Percentiles rank a stretch among this genome's conserved stretches.
Conservation (phyloP, 1,140 invertebrate genomes). For the Polypedilum vanderplanki region DNA sequence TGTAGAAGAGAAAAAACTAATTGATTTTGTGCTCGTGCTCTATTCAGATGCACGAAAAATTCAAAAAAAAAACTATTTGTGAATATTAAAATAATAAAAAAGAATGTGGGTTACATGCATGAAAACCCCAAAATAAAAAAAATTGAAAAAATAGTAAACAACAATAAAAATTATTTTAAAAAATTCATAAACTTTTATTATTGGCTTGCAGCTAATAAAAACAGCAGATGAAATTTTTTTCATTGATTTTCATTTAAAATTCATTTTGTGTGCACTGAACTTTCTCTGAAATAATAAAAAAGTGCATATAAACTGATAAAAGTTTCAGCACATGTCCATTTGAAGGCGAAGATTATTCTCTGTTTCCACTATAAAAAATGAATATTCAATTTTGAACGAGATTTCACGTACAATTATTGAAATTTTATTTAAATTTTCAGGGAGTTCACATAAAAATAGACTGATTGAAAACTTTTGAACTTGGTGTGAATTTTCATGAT, state of each 20-base stretch:
- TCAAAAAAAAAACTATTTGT: slow-evolving; percentile 19
- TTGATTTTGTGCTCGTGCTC: neutral
- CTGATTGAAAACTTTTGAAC: too few relatives aligned
- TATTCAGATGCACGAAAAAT: neutral
- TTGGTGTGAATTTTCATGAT: too few relatives aligned
- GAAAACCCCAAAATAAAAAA: neutral
- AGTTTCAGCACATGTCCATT: neutral
- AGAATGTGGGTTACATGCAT: neutral
- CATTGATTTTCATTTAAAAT: too few relatives aligned
- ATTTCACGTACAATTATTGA: too few relatives aligned
- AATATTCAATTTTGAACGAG: too few relatives aligned
- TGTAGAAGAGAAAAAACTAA: neutral
- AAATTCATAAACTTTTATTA: slow-evolving; percentile 1
- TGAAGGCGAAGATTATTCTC: too few relatives aligned
- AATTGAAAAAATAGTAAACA: neutral
- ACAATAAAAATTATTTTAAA: neutral
- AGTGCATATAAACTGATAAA: neutral
- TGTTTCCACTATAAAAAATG: too few relatives aligned
- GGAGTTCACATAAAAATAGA: too few relatives aligned
- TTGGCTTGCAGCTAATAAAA: neutral
- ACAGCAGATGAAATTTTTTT: too few relatives aligned
- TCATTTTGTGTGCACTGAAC: too few relatives aligned
- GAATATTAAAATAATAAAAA: slow-evolving; percentile 13
- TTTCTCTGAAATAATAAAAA: too few relatives aligned
- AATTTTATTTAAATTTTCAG: too few relatives aligned